A percentile compares a stretch with the other conserved stretches of the same genome.
Conservation (phyloP, 2,888 invertebrate species). For the Machimus rusticus region DNA sequence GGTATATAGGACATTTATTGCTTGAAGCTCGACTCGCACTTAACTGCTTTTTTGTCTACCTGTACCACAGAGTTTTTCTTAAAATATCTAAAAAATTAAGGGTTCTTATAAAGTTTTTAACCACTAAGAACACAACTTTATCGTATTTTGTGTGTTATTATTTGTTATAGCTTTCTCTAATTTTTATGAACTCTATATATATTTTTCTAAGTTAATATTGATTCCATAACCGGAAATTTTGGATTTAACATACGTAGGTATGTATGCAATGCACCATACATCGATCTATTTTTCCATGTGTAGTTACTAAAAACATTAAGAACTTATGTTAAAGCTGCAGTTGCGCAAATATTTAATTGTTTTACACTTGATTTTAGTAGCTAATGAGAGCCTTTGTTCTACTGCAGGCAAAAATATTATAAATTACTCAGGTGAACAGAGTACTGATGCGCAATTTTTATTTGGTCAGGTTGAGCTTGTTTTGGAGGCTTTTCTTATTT, state of each 20-base stretch:
- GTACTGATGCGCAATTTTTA: background rate
- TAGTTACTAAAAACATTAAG: background rate
- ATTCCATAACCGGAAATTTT: background rate
- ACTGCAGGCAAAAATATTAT: background rate
- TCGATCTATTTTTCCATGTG: background rate
- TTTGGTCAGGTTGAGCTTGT: background rate
- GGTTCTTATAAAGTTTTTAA: no score
- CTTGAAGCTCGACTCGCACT: no score
- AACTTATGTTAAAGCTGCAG: background rate
- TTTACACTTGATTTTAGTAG: background rate
- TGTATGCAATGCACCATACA: background rate
- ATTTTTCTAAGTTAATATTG: no score
- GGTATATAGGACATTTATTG: no score
- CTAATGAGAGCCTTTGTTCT: background rate
- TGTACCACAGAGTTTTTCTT: no score
- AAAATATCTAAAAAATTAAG: no score
- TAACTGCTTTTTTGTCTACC: no score
- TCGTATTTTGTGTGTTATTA: no score
- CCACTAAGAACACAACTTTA: no score
- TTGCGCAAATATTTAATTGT: background rate
- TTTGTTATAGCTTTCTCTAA: no score
- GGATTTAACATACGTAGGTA: background rate
- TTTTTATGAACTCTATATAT: no score
- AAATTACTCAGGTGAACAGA: background rate
- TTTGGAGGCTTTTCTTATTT: background rate